Percentiles rank a stretch among this genome's conserved stretches.
These are phyloP conservation scores for Zosterops japonicus DNA, from an alignment of 2,113 vertebrate genomes.

Conservation along the genomic window DNA sequence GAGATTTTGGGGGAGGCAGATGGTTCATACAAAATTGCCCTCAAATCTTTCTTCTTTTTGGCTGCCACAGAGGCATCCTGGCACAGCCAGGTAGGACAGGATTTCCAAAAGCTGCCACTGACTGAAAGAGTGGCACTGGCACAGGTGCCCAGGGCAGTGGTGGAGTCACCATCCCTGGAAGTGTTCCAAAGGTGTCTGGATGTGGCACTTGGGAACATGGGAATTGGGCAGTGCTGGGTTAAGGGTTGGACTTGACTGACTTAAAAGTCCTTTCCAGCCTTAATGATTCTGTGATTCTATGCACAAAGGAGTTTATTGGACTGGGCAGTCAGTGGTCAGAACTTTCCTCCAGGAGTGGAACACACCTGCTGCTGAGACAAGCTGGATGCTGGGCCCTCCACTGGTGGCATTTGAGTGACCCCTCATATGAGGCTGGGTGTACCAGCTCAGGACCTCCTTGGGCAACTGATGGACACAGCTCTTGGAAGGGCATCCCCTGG, in stretches of 20 bases:
- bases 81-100: neutral
- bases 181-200: neutral
- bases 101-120: neutral
- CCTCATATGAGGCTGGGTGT: accelerated
- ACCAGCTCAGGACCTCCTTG: neutral
- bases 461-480: neutral
- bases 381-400: neutral
- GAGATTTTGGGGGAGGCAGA: neutral
- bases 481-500: neutral
- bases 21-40: neutral
- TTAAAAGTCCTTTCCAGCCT: neutral
- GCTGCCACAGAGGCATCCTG: neutral
- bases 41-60: neutral
- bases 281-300: neutral
- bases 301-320: neutral
- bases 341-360: neutral
- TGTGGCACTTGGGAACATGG: neutral
- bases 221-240: neutral
- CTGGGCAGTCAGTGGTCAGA: neutral
- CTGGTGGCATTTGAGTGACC: neutral
- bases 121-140: neutral
- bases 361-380: neutral
- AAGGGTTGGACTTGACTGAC: neutral
- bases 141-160: neutral
- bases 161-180: neutral